These are phyloP conservation scores for Delichon dasypus DNA, from an alignment of 2,797 vertebrate species.

Conservation along the genomic window DNA sequence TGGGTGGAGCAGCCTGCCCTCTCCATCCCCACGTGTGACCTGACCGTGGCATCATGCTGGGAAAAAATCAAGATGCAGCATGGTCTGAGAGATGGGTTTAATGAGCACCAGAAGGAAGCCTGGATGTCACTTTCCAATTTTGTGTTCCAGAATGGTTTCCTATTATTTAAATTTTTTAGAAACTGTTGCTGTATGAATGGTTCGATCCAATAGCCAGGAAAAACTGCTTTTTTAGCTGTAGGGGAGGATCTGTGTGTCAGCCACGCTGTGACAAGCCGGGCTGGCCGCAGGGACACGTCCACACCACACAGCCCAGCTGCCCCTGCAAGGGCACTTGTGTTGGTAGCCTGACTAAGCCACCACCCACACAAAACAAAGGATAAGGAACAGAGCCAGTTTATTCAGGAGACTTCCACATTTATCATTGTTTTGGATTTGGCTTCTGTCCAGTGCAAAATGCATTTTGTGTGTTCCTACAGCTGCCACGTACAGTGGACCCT, in stretches of 20 bases:
- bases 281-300: background rate
- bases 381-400: conserved; percentile 1
- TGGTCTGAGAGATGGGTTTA: background rate
- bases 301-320: fast-evolving
- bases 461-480: background rate
- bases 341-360: background rate
- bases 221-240: background rate
- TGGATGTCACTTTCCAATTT: background rate
- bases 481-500: background rate
- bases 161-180: background rate
- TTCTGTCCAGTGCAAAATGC: background rate
- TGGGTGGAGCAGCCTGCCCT: background rate
- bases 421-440: conserved; percentile 31
- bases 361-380: conserved; percentile 32
- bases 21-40: background rate
- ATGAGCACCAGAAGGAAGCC: background rate
- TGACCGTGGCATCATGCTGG: background rate
- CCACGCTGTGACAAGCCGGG: fast-evolving
- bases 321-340: background rate
- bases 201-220: background rate
- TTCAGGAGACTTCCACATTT: background rate
- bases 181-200: background rate
- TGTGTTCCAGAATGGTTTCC: background rate
- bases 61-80: background rate
- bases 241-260: background rate